Percentiles rank a stretch among this genome's conserved stretches.
Evolutionary conservation across 2,113 vertebrate genomes (phyloP).

Genomic region (Paralichthys olivaceus): DNA sequence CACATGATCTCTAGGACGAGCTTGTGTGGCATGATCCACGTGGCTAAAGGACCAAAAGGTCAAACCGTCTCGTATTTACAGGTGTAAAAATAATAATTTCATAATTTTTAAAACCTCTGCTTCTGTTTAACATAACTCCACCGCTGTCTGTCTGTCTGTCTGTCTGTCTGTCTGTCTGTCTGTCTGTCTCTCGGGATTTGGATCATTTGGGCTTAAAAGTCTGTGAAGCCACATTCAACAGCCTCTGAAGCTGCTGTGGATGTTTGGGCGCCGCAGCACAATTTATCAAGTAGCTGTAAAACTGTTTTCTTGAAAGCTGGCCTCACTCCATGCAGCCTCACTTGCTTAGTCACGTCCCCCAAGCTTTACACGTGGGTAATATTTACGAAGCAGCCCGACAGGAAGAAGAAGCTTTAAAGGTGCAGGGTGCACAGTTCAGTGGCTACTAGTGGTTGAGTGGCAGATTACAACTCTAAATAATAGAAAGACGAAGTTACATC

Average conservation of each 20-base stretch:
- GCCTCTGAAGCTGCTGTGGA: constrained; percentile 23
- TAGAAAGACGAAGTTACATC: too few species aligned
- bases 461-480: not conserved
- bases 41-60: constrained; percentile 53
- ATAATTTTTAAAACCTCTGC: not conserved
- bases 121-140: constrained; percentile 12
- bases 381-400: constrained; percentile 16
- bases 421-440: not conserved
- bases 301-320: constrained; percentile 21
- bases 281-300: constrained; percentile 23
- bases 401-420: constrained; percentile 5
- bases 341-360: constrained; percentile 12
- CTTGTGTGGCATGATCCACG: constrained; percentile 32
- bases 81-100: constrained; percentile 1
- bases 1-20: constrained; percentile 21
- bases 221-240: constrained; percentile 40
- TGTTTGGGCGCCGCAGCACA: constrained; percentile 6
- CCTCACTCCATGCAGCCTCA: constrained; percentile 6
- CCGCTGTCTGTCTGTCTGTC: constrained; percentile 29
- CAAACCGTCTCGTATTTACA: constrained; percentile 7
- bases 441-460: not conserved
- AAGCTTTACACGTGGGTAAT: constrained; percentile 24
- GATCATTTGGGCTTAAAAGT: constrained; percentile 47
- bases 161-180: too few species aligned
- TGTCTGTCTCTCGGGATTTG: constrained; percentile 53